phyloP scores from a whole-genome alignment of 2,888 invertebrate genomes.

The Mesorhabditis sp. region DNA sequence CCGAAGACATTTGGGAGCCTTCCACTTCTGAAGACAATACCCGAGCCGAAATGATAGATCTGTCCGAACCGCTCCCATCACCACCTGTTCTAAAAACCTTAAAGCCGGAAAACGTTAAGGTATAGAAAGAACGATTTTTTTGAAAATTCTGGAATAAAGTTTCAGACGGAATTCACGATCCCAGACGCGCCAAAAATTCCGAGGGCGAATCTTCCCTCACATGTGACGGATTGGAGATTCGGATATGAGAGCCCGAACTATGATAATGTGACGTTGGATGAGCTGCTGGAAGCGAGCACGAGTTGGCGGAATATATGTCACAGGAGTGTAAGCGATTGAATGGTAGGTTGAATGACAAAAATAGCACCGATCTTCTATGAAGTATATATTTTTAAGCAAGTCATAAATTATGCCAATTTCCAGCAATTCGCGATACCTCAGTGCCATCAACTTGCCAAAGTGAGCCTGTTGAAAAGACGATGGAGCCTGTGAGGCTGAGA shows the following conservation, averaged over 20 bases:
- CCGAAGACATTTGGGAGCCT: neutral
- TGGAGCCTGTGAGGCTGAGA: neutral
- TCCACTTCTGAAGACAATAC: neutral
- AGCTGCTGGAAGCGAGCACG: slow-evolving; percentile 15
- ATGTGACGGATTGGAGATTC: neutral
- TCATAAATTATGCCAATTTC: neutral
- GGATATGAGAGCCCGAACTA: slow-evolving; percentile 11
- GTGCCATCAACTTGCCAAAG: neutral
- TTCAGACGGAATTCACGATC: neutral
- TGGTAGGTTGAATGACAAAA: slow-evolving; percentile 7
- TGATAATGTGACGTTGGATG: slow-evolving; percentile 16
- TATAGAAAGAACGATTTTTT: neutral
- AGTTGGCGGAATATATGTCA: slow-evolving; percentile 16
- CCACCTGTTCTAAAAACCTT: neutral
- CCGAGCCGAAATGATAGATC: neutral
- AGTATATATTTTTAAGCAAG: neutral
- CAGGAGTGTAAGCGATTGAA: slow-evolving; percentile 7
- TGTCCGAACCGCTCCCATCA: neutral
- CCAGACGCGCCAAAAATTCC: neutral
- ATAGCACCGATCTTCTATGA: neutral
- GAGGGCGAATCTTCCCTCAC: neutral
- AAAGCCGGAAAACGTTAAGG: neutral
- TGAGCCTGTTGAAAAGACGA: neutral
- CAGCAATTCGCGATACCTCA: neutral
- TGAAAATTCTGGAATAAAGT: neutral